A percentile compares a stretch with the other conserved stretches of the same genome.
Conservation (phyloP, 1,140 invertebrate species). For the Drosophila nebulosa region DNA sequence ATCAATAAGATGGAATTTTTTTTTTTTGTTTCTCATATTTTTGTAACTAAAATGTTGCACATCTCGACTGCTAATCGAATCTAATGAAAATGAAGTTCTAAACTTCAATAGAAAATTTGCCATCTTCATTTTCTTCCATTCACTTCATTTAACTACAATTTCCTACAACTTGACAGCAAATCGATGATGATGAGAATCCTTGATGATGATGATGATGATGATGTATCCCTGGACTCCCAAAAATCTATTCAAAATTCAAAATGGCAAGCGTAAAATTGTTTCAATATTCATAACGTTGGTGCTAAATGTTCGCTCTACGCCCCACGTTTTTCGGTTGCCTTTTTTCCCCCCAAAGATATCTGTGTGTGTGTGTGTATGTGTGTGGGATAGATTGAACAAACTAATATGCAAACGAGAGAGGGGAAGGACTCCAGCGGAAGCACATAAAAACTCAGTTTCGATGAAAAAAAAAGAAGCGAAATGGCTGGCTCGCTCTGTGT, state of each 20-base stretch:
- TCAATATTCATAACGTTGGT: constrained; percentile 78
- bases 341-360: constrained; percentile 41
- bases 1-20: no score
- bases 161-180: constrained; percentile 27
- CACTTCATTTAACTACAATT: constrained; percentile 23
- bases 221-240: background rate
- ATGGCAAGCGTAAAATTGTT: constrained; percentile 78
- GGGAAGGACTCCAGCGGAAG: constrained; percentile 35
- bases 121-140: no score
- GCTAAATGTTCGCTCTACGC: constrained; percentile 57
- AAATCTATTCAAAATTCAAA: constrained; percentile 75
- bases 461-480: constrained; percentile 1
- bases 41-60: no score
- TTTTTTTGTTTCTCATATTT: no score
- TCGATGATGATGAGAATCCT: background rate
- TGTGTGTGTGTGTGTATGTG: background rate
- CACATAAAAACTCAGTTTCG: constrained; percentile 51
- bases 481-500: background rate
- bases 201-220: background rate
- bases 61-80: no score
- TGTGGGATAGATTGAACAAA: constrained; percentile 5
- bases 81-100: no score
- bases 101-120: no score
- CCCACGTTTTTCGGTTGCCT: background rate
- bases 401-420: constrained; percentile 23